A percentile compares a stretch with the other conserved stretches of the same genome.
phyloP scores from a whole-genome alignment of 2,888 invertebrate genomes.

The Drosophila cognata region DNA sequence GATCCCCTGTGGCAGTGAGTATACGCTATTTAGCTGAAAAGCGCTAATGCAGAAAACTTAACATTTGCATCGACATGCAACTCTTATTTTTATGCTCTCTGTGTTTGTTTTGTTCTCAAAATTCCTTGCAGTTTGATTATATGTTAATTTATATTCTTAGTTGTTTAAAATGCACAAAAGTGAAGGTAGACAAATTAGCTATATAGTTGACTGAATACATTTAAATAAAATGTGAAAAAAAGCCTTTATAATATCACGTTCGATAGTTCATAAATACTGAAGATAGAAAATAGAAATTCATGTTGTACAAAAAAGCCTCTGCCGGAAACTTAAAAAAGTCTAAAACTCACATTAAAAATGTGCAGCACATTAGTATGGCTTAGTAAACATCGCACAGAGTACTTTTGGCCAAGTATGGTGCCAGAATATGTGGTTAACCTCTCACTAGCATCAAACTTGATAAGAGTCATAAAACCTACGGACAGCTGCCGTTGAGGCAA shows the following conservation, averaged over 20 bases:
- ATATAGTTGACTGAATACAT: neutral
- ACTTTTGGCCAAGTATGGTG: neutral
- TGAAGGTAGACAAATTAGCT: neutral
- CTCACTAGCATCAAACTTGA: neutral
- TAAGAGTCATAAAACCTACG: constrained; percentile 24
- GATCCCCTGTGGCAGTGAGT: constrained; percentile 14
- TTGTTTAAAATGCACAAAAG: neutral
- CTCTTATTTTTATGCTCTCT: no score
- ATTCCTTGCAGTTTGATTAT: neutral
- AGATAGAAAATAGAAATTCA: neutral
- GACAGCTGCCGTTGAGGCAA: constrained; percentile 29
- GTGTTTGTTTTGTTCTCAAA: neutral
- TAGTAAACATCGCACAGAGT: neutral
- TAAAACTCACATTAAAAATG: neutral
- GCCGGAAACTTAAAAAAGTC: neutral
- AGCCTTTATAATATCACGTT: neutral
- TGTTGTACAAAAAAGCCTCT: neutral
- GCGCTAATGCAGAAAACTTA: neutral
- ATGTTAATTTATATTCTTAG: neutral
- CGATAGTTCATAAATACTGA: neutral
- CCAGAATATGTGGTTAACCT: neutral
- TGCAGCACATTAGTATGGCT: neutral
- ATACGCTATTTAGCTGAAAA: constrained; percentile 31
- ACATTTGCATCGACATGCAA: constrained; percentile 1
- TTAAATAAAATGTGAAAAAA: neutral